A percentile compares a stretch with the other conserved stretches of the same genome.
Conservation (phyloP, 2,113 vertebrate species). For the Zosterops hypoxanthus region DNA sequence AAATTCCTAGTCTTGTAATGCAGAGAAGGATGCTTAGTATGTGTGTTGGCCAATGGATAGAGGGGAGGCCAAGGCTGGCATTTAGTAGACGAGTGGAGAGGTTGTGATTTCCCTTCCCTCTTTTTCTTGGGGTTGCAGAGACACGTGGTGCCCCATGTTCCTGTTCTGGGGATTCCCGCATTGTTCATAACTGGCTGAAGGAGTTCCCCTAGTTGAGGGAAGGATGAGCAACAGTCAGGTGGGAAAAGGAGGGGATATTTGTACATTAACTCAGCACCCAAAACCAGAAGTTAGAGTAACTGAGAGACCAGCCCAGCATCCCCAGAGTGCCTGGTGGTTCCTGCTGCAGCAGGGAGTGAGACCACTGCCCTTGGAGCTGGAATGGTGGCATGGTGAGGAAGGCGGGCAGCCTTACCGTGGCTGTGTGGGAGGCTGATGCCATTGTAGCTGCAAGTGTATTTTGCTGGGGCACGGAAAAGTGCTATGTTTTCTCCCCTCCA, state of each 20-base stretch:
- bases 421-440: not conserved
- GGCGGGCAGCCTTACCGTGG: accelerated
- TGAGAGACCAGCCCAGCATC: not conserved
- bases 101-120: not conserved
- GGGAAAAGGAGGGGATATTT: not conserved
- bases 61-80: not conserved
- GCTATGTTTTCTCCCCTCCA: not conserved
- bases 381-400: accelerated
- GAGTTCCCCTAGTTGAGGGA: not conserved
- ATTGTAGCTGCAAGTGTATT: accelerated
- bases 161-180: not conserved
- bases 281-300: not conserved
- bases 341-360: accelerated
- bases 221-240: not conserved
- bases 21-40: not conserved
- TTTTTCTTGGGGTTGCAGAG: not conserved
- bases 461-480: accelerated
- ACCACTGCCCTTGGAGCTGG: not conserved
- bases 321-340: not conserved
- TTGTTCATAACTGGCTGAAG: not conserved
- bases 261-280: not conserved
- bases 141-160: accelerated
- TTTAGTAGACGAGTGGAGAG: not conserved
- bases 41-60: not conserved
- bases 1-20: not conserved